Conservation (phyloP, 2,888 invertebrate species). For the Carcina quercana region DNA sequence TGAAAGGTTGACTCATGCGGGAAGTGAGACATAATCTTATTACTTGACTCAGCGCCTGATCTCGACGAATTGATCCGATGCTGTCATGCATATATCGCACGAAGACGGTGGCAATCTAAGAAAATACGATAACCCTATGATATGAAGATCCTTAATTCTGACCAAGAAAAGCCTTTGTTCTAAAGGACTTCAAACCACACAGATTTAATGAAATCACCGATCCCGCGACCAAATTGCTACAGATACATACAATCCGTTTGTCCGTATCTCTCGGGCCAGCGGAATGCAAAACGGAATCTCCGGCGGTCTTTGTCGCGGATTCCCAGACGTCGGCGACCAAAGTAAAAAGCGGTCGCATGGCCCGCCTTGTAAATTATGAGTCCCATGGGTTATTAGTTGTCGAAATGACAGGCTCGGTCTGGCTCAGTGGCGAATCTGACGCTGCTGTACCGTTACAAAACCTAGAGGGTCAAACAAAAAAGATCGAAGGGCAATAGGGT, state of each 20-base stretch:
- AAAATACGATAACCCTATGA: too few species aligned
- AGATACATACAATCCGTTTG: slow-evolving; percentile 41
- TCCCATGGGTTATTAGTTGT: slow-evolving; percentile 55
- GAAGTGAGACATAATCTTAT: too few species aligned
- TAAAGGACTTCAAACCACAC: too few species aligned
- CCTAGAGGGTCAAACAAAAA: slow-evolving; percentile 40
- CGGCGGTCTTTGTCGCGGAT: slow-evolving; percentile 64
- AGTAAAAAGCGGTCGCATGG: slow-evolving; percentile 65
- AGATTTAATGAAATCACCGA: too few species aligned
- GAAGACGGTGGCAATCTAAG: too few species aligned
- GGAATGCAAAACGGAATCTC: slow-evolving; percentile 70
- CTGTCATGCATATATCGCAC: too few species aligned
- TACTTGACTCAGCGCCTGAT: too few species aligned
- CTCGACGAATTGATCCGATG: too few species aligned
- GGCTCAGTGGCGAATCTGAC: slow-evolving; percentile 37
- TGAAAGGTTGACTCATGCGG: slow-evolving; percentile 24
- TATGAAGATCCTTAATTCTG: too few species aligned
- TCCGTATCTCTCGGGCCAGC: slow-evolving; percentile 44
- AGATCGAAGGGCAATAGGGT: slow-evolving; percentile 53
- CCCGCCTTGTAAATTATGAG: slow-evolving; percentile 62
- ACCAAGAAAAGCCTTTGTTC: too few species aligned
- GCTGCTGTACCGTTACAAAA: slow-evolving; percentile 55
- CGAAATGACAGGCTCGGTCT: slow-evolving; percentile 45
- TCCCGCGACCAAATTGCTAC: slow-evolving; percentile 18
- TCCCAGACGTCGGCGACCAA: slow-evolving; percentile 65